A percentile compares a stretch with the other conserved stretches of the same genome.
Evolutionary conservation across 2,797 vertebrate species (phyloP).

Genomic region (Myotis myotis): DNA sequence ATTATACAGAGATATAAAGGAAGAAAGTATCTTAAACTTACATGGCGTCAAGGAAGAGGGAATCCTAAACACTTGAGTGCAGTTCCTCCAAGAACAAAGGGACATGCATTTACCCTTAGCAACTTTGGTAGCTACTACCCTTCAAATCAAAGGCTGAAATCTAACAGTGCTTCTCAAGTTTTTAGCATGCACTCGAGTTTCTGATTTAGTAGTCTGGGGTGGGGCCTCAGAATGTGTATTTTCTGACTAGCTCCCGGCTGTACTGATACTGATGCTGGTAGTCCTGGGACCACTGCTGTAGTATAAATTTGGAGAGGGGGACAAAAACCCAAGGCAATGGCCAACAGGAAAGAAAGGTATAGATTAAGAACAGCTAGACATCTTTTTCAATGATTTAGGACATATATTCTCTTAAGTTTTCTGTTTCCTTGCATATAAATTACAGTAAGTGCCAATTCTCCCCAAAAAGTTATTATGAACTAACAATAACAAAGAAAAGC

Average conservation of each 20-base stretch:
- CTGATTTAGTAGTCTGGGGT: not conserved
- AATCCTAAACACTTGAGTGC: accelerated
- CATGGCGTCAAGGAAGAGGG: not conserved
- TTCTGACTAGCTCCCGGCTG: not conserved
- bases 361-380: not conserved
- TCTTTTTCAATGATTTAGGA: not conserved
- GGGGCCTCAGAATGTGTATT: not conserved
- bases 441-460: not conserved
- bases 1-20: not conserved
- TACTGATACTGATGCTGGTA: not conserved
- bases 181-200: not conserved
- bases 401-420: not conserved
- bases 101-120: not conserved
- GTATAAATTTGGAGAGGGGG: not conserved
- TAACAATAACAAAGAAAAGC: not conserved
- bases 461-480: not conserved
- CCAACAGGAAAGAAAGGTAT: not conserved
- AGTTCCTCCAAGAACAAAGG: not conserved
- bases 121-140: not conserved
- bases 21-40: not conserved
- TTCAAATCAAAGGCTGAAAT: not conserved
- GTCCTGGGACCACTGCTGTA: not conserved
- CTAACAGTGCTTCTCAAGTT: not conserved
- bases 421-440: constrained; percentile 23
- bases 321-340: not conserved